Evolutionary conservation across 2,797 vertebrate species (phyloP).

Genomic region (Sebastes baramenuke): DNA sequence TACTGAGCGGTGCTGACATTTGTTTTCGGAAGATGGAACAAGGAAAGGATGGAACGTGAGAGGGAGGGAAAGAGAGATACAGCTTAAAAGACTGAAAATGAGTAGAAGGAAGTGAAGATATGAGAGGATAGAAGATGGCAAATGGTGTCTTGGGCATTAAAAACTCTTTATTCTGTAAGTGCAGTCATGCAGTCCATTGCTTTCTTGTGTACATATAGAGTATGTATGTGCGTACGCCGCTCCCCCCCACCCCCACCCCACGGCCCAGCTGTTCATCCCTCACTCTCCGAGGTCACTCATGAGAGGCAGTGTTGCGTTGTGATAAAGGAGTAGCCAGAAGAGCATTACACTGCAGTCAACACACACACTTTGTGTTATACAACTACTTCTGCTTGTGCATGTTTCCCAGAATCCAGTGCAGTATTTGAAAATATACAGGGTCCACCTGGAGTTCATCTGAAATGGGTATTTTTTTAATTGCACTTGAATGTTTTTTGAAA

Average conservation of each 20-base stretch:
- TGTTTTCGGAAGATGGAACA: background rate
- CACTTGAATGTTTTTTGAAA: background rate
- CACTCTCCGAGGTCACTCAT: slow-evolving; percentile 23
- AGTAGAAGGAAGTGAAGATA: slow-evolving; percentile 1
- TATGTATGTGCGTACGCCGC: background rate
- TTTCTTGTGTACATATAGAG: background rate
- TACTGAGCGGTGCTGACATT: slow-evolving; percentile 18
- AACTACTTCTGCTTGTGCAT: background rate
- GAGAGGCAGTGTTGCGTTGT: background rate
- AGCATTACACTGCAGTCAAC: slow-evolving; percentile 1
- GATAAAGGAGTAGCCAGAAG: slow-evolving; percentile 21
- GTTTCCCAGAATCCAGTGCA: background rate
- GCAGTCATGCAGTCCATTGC: slow-evolving; percentile 26
- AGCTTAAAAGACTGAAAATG: background rate
- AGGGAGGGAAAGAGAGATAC: background rate
- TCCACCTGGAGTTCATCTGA: background rate
- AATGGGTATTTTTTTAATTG: background rate
- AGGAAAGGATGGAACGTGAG: background rate
- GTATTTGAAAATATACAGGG: background rate
- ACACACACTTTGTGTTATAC: background rate
- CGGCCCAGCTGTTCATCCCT: background rate
- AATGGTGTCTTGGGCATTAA: background rate
- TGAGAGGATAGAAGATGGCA: slow-evolving; percentile 10
- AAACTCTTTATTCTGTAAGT: background rate
- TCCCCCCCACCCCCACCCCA: background rate